Evolutionary conservation across 1,140 invertebrate genomes (phyloP).

Genomic region (Zaprionus africanus): DNA sequence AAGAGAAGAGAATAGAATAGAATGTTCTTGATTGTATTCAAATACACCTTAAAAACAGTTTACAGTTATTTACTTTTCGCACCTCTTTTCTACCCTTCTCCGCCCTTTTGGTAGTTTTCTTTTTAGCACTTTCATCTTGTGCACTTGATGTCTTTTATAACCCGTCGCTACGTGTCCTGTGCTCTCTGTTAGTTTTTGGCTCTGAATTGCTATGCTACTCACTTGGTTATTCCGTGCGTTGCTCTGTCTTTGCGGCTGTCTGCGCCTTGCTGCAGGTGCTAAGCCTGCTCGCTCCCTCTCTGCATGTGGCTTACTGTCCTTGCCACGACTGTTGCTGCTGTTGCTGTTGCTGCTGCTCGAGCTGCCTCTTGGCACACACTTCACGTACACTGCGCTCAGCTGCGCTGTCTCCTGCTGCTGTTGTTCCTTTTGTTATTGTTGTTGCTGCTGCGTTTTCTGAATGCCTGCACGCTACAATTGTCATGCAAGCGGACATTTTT

Average conservation of each 20-base stretch:
- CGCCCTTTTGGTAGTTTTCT: background rate
- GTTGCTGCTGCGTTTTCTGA: conserved; percentile 67
- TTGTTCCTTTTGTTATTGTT: conserved; percentile 11
- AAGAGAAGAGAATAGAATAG: background rate
- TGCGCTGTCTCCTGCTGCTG: conserved; percentile 56
- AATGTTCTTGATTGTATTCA: background rate
- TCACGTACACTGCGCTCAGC: conserved; percentile 74
- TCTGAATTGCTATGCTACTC: conserved; percentile 42
- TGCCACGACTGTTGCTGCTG: conserved; percentile 36
- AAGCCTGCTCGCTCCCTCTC: conserved; percentile 44
- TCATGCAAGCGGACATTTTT: conserved; percentile 79
- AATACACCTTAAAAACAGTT: background rate
- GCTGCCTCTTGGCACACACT: conserved; percentile 65
- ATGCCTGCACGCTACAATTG: conserved; percentile 81
- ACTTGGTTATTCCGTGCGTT: conserved; percentile 76
- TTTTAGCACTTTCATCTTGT: conserved; percentile 17
- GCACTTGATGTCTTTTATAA: conserved; percentile 46
- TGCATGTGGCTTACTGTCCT: conserved; percentile 44
- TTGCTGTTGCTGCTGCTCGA: conserved; percentile 27
- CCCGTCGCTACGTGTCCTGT: conserved; percentile 11
- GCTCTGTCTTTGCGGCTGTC: conserved; percentile 54
- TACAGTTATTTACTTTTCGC: background rate
- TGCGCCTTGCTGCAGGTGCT: conserved; percentile 67
- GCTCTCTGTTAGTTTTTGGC: conserved; percentile 35
- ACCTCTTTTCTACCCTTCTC: background rate